Conservation (phyloP, 2,888 invertebrate species). For the Clivina fossor region DNA sequence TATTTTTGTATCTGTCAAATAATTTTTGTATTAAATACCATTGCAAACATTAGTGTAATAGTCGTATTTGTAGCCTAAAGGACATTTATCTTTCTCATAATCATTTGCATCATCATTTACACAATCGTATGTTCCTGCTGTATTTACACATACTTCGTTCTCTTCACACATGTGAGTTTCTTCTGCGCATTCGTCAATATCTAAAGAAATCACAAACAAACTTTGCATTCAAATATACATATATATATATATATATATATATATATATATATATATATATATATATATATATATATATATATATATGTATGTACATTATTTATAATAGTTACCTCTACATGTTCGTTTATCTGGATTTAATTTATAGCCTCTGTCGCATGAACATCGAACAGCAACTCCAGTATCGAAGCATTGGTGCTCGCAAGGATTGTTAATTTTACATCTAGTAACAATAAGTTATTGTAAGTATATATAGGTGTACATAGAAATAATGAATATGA, state of each 20-base stretch:
- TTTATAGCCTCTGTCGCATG: constrained; percentile 70
- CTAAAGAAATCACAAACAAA: too few relatives aligned
- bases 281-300: too few relatives aligned
- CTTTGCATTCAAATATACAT: too few relatives aligned
- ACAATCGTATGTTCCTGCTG: constrained; percentile 59
- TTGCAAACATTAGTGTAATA: constrained; percentile 60
- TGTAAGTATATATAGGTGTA: constrained; percentile 35
- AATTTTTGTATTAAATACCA: constrained; percentile 42
- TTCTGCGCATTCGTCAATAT: constrained; percentile 63
- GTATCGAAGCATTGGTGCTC: constrained; percentile 74
- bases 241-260: too few relatives aligned
- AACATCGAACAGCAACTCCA: constrained; percentile 68
- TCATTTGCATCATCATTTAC: constrained; percentile 48
- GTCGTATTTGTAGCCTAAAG: constrained; percentile 61
- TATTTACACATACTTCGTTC: constrained; percentile 58
- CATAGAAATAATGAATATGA: constrained; percentile 26
- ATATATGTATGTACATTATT: not conserved
- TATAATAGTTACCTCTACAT: constrained; percentile 67
- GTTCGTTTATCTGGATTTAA: constrained; percentile 66
- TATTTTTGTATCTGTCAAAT: constrained; percentile 3
- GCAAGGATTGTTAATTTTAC: constrained; percentile 68
- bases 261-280: too few relatives aligned
- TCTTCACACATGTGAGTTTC: constrained; percentile 55
- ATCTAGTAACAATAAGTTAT: constrained; percentile 50
- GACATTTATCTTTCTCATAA: constrained; percentile 51